Evolutionary conservation across 2,888 invertebrate species (phyloP).

Genomic region (Volucella inanis): DNA sequence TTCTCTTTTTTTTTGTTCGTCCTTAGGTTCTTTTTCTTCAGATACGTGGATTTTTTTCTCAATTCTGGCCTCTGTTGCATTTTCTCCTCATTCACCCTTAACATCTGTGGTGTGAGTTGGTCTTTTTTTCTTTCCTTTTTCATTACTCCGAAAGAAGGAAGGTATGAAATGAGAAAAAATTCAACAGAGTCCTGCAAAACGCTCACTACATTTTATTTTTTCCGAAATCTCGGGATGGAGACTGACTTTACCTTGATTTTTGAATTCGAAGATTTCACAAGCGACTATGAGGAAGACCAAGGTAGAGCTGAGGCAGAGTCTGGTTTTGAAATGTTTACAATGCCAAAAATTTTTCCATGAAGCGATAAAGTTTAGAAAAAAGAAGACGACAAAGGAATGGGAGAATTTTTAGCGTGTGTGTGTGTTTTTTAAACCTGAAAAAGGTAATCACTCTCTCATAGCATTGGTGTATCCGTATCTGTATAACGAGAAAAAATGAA

Average conservation of each 20-base stretch:
- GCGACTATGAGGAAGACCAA: conserved; percentile 32
- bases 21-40: conserved; percentile 62
- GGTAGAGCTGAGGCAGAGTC: conserved; percentile 61
- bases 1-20: conserved; percentile 16
- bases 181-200: conserved; percentile 62
- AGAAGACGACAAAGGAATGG: conserved; percentile 10
- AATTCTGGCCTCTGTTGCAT: conserved; percentile 62
- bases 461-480: neutral
- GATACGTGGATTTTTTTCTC: conserved; percentile 56
- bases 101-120: conserved; percentile 33
- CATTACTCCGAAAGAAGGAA: conserved; percentile 45
- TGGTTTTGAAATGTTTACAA: conserved; percentile 74
- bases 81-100: conserved; percentile 64
- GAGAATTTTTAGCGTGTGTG: neutral
- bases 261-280: conserved; percentile 50
- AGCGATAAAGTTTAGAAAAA: conserved; percentile 27
- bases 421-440: conserved; percentile 18
- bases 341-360: conserved; percentile 64
- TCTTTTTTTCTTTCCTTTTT: conserved; percentile 47
- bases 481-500: conserved; percentile 57
- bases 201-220: conserved; percentile 58
- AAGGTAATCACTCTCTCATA: conserved; percentile 63
- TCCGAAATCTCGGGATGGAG: conserved; percentile 50
- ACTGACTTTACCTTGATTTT: conserved; percentile 54
- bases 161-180: conserved; percentile 50